These are phyloP conservation scores for Anastatus disparis DNA, from an alignment of 1,140 invertebrate genomes.

Conservation along the genomic window DNA sequence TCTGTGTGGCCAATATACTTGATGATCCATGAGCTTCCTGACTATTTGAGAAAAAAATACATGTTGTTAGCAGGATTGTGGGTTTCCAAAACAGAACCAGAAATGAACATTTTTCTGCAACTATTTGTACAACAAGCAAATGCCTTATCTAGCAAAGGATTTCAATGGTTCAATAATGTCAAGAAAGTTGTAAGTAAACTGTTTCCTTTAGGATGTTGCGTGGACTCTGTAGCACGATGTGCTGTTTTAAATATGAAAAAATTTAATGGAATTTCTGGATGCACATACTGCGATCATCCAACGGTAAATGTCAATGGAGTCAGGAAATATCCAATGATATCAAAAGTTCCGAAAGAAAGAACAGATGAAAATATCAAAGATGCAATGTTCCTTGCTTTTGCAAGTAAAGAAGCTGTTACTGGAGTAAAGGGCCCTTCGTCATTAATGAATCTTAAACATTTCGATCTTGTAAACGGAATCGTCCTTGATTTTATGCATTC, in stretches of 20 bases:
- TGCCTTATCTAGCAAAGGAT: background rate
- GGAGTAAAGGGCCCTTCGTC: conserved; percentile 40
- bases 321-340: conserved; percentile 2
- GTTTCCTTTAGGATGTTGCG: conserved; percentile 17
- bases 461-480: conserved; percentile 42
- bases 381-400: conserved; percentile 22
- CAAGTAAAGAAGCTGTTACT: background rate
- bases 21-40: conserved; percentile 33
- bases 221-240: conserved; percentile 29
- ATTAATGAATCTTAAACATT: conserved; percentile 38
- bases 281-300: conserved; percentile 41
- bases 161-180: background rate
- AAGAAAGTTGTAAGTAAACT: background rate
- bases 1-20: conserved; percentile 40
- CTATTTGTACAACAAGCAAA: conserved; percentile 20
- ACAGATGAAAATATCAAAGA: conserved; percentile 29
- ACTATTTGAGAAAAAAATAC: conserved; percentile 13
- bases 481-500: conserved; percentile 30
- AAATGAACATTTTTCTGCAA: conserved; percentile 10
- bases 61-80: conserved; percentile 26
- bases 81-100: conserved; percentile 8
- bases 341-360: background rate
- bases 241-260: conserved; percentile 37
- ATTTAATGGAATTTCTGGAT: conserved; percentile 38
- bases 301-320: conserved; percentile 4